Percentiles rank a stretch among this genome's conserved stretches.
phyloP scores from a whole-genome alignment of 92 coral and sea anemone species.

The Isaurus tuberculatus region DNA sequence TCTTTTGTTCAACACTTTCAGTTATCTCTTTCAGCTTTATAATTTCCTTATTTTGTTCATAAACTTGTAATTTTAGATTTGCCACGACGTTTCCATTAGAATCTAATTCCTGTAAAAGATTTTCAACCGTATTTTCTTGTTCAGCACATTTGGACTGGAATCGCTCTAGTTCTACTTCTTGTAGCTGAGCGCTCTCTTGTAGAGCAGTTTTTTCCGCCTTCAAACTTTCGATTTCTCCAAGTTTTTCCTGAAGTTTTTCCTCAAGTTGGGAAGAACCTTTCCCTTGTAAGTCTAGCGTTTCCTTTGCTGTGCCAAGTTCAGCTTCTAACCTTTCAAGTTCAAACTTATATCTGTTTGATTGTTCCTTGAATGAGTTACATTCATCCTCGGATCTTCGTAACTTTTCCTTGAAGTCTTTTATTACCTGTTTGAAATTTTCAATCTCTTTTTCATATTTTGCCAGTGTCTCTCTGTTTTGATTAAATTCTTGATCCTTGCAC shows the following conservation, averaged over 20 bases:
- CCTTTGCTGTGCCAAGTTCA: conserved; percentile 51
- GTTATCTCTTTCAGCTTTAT: conserved; percentile 50
- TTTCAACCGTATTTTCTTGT: conserved; percentile 57
- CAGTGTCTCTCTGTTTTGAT: conserved; percentile 48
- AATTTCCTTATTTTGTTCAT: conserved; percentile 66
- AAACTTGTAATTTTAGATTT: conserved; percentile 52
- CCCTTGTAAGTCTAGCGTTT: conserved; percentile 56
- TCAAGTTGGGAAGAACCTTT: conserved; percentile 57
- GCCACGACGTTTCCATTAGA: conserved; percentile 28
- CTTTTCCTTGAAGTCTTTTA: conserved; percentile 64
- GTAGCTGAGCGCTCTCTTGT: conserved; percentile 58
- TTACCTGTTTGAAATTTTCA: conserved; percentile 70
- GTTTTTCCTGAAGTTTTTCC: conserved; percentile 66
- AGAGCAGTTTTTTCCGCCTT: conserved; percentile 61
- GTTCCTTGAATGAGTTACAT: conserved; percentile 58
- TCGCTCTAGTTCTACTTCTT: conserved; percentile 37
- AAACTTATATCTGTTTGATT: conserved; percentile 49
- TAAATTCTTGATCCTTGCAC: conserved; percentile 55
- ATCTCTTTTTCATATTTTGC: conserved; percentile 66
- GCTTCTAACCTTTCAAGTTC: conserved; percentile 64
- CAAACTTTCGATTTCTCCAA: conserved; percentile 51
- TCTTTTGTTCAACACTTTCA: conserved; percentile 51
- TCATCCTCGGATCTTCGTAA: conserved; percentile 66
- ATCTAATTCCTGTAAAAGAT: conserved; percentile 52
- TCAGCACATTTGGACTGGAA: conserved; percentile 44